Evolutionary conservation across 1,140 invertebrate species (phyloP).

Genomic region (Bombus pascuorum): DNA sequence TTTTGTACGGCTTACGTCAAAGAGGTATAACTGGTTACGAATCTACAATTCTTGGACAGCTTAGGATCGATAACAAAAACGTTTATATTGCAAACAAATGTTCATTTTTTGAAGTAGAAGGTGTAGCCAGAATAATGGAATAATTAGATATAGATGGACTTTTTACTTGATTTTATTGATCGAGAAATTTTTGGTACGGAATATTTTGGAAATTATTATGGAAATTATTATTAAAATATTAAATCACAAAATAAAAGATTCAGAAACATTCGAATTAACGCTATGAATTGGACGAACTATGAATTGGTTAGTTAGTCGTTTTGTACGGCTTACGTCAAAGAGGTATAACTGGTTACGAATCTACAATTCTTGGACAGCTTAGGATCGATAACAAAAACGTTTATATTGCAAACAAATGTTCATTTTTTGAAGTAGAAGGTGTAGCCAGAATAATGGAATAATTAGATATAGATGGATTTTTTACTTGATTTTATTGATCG

Average conservation of each 20-base stretch:
- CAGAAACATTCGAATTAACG: too few species aligned
- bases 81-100: background rate
- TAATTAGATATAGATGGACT: background rate
- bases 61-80: background rate
- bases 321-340: constrained; percentile 20
- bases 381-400: background rate
- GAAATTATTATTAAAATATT: background rate
- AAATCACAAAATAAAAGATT: background rate
- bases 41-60: background rate
- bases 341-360: too few species aligned
- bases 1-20: constrained; percentile 27
- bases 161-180: background rate
- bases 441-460: too few species aligned
- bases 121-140: background rate
- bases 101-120: background rate
- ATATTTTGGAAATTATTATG: too few species aligned
- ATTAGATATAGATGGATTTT: background rate
- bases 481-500: background rate
- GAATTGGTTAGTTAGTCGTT: constrained; percentile 19
- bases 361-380: background rate
- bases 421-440: background rate
- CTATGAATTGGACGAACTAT: constrained; percentile 6
- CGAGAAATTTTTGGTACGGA: background rate
- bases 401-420: background rate
- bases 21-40: too few species aligned